Conservation (phyloP, 2,888 invertebrate genomes). For the Dysmachus trigonus region DNA sequence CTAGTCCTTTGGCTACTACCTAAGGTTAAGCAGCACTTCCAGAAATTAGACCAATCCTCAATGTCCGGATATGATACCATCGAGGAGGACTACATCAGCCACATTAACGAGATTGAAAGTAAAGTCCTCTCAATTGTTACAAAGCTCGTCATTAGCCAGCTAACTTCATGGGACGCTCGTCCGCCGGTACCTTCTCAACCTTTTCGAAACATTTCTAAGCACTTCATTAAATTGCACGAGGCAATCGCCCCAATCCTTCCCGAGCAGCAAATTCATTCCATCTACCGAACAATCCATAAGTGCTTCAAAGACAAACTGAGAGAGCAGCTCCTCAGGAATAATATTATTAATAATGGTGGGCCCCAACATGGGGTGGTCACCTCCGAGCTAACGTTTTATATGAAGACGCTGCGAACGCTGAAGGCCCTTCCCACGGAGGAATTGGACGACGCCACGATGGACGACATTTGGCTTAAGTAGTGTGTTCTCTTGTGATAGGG, state of each 20-base stretch:
- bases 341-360: constrained; percentile 94
- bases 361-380: constrained; percentile 96
- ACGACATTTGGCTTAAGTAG: constrained; percentile 80
- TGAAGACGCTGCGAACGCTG: constrained; percentile 84
- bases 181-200: constrained; percentile 94
- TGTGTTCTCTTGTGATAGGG: constrained; percentile 30
- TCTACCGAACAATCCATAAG: constrained; percentile 82
- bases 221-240: constrained; percentile 90
- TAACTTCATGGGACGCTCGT: constrained; percentile 90
- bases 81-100: constrained; percentile 83
- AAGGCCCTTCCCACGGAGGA: constrained; percentile 80
- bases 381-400: constrained; percentile 89
- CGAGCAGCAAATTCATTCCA: constrained; percentile 76
- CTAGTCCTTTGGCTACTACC: constrained; percentile 83
- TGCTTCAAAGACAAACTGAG: constrained; percentile 87
- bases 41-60: constrained; percentile 65
- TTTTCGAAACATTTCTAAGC: constrained; percentile 86
- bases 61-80: constrained; percentile 73
- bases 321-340: constrained; percentile 84
- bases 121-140: constrained; percentile 92
- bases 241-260: constrained; percentile 88
- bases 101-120: constrained; percentile 90
- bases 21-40: constrained; percentile 75
- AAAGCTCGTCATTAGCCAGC: constrained; percentile 81
- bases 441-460: constrained; percentile 76